Evolutionary conservation across 2,888 invertebrate genomes (phyloP).

Genomic region (Nephrotoma appendiculata): DNA sequence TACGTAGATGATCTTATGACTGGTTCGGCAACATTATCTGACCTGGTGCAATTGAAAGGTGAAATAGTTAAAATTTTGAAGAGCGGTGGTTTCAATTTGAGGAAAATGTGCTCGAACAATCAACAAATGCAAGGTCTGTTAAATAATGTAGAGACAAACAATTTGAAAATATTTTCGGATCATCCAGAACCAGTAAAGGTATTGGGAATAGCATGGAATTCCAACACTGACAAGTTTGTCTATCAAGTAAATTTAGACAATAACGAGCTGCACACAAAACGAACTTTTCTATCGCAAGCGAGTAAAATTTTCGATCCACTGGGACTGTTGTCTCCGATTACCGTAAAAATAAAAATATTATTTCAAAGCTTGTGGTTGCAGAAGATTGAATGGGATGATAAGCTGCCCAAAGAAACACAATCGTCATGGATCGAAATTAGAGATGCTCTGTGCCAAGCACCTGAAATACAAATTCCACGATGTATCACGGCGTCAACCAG

Average conservation of each 20-base stretch:
- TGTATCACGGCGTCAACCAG: neutral
- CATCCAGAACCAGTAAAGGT: neutral
- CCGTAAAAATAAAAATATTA: neutral
- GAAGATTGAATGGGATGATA: neutral
- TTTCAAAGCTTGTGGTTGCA: conserved; percentile 5
- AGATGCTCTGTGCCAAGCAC: neutral
- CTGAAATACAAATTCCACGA: neutral
- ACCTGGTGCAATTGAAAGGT: neutral
- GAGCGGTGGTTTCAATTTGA: neutral
- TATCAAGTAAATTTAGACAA: neutral
- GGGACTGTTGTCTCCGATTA: neutral
- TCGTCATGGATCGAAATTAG: neutral
- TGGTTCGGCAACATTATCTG: neutral
- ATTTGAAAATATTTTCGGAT: neutral
- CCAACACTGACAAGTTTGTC: neutral
- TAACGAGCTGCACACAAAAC: neutral
- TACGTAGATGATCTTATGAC: neutral
- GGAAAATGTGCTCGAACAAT: neutral
- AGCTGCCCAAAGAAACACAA: neutral
- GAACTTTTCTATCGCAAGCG: neutral
- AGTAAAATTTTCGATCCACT: neutral
- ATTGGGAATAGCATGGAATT: neutral
- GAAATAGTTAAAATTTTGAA: neutral
- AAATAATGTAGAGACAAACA: neutral
- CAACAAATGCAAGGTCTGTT: neutral